Conservation (phyloP, 1,140 invertebrate species). For the Globodera ellingtonae region DNA sequence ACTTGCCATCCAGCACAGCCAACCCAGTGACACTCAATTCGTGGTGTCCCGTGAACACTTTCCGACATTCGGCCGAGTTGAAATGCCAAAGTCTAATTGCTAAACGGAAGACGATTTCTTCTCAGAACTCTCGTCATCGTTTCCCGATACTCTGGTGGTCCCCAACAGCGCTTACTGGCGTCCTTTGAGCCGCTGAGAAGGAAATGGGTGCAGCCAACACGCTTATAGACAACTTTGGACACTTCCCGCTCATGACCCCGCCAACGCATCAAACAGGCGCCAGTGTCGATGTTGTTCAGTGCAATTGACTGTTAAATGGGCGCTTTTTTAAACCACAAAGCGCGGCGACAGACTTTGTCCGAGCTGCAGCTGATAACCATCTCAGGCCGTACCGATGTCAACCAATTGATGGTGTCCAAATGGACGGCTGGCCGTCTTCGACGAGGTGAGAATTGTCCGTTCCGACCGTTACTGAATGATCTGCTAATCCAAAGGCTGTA, state of each 20-base stretch:
- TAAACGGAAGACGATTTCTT: background rate
- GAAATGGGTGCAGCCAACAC: conserved; percentile 51
- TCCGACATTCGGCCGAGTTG: conserved; percentile 32
- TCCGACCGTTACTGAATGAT: background rate
- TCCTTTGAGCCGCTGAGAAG: conserved; percentile 51
- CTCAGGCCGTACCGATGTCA: conserved; percentile 45
- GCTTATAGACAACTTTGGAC: conserved; percentile 50
- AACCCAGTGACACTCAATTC: conserved; percentile 41
- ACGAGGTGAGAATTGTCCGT: background rate
- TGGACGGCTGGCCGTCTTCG: conserved; percentile 40
- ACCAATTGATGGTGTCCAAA: conserved; percentile 46
- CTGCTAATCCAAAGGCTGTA: no score
- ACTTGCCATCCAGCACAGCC: conserved; percentile 36
- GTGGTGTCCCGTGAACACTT: conserved; percentile 41
- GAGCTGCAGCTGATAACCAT: conserved; percentile 55
- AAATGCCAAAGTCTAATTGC: conserved; percentile 40
- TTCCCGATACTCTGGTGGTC: background rate
- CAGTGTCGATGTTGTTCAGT: conserved; percentile 50
- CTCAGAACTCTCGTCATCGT: no score
- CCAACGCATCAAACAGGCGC: conserved; percentile 45
- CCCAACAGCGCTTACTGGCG: conserved; percentile 24
- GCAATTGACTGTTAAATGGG: conserved; percentile 34
- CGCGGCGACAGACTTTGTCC: conserved; percentile 25
- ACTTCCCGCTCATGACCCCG: conserved; percentile 43
- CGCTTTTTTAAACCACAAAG: background rate